Evolutionary conservation across 1,140 invertebrate genomes (phyloP).

Genomic region (Platyscapa corneri): DNA sequence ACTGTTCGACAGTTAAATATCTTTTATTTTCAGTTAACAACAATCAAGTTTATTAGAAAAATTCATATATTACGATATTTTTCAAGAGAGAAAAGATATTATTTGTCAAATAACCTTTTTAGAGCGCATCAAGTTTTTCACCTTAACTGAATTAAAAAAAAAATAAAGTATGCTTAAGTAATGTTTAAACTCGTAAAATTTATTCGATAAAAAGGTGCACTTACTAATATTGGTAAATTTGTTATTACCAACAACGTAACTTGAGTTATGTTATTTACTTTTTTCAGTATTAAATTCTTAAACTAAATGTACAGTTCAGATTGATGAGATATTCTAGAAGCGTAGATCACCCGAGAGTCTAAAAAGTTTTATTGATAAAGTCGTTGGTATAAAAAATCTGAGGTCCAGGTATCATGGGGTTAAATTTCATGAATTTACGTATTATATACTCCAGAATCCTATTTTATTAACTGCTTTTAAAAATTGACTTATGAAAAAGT

Average conservation of each 20-base stretch:
- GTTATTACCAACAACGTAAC: not conserved
- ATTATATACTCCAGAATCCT: not conserved
- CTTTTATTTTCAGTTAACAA: too few relatives aligned
- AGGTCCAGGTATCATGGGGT: not conserved
- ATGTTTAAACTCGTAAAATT: too few relatives aligned
- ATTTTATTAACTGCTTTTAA: not conserved
- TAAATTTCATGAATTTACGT: not conserved
- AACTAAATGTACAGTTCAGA: not conserved
- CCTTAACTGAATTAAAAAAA: too few relatives aligned
- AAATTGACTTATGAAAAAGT: not conserved
- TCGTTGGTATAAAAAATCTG: not conserved
- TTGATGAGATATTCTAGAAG: not conserved
- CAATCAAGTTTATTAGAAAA: too few relatives aligned
- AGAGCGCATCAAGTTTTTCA: too few relatives aligned
- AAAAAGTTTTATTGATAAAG: constrained; percentile 3
- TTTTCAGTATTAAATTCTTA: not conserved
- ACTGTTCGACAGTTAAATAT: too few relatives aligned
- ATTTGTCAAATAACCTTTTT: too few relatives aligned
- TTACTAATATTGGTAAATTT: too few relatives aligned
- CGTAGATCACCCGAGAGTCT: not conserved
- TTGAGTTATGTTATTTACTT: not conserved
- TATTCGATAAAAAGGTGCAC: too few relatives aligned
- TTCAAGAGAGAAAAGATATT: too few relatives aligned
- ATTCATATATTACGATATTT: too few relatives aligned
- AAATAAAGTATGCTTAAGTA: too few relatives aligned